phyloP scores from a whole-genome alignment of 2,113 vertebrate species.

The Colossoma macropomum region DNA sequence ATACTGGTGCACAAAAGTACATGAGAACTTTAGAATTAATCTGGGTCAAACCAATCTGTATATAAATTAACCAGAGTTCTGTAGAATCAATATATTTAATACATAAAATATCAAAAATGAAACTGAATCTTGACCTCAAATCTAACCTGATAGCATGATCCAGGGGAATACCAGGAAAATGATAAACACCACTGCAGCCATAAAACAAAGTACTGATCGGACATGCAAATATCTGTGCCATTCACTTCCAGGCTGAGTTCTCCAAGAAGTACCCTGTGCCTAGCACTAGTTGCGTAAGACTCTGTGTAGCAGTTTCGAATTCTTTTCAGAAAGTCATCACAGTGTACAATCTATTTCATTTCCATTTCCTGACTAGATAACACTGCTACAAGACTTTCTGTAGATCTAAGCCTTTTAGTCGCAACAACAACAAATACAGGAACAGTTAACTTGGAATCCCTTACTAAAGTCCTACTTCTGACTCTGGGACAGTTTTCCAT shows the following conservation, averaged over 20 bases:
- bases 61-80: too few species aligned
- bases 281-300: not conserved
- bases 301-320: not conserved
- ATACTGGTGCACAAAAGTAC: too few species aligned
- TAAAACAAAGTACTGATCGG: not conserved
- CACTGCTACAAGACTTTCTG: not conserved
- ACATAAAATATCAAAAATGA: too few species aligned
- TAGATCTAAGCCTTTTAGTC: not conserved
- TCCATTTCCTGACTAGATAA: not conserved
- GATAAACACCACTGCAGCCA: not conserved
- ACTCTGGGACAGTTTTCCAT: too few species aligned
- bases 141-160: too few species aligned
- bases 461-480: not conserved
- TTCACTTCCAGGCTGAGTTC: not conserved
- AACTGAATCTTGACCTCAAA: too few species aligned
- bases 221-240: constrained; percentile 27
- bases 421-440: too few species aligned
- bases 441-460: not conserved
- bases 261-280: not conserved
- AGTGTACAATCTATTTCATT: not conserved
- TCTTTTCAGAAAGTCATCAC: not conserved
- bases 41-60: too few species aligned
- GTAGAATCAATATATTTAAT: too few species aligned
- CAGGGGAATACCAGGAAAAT: not conserved
- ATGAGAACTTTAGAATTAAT: too few species aligned